Evolutionary conservation across 2,113 vertebrate genomes (phyloP).

Genomic region (Xiphias gladius): DNA sequence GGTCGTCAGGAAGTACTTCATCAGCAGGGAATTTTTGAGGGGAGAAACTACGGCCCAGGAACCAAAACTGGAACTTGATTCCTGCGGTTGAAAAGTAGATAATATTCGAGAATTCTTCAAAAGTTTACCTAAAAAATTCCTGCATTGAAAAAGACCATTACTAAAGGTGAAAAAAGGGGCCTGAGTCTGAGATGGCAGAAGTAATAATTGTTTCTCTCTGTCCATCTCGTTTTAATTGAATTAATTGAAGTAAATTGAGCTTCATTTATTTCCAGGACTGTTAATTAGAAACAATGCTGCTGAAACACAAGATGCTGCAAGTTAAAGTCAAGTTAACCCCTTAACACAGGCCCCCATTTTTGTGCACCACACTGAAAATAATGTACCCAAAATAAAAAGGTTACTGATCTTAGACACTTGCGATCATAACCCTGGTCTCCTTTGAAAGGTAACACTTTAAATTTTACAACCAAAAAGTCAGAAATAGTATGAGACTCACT

Average conservation of each 20-base stretch:
- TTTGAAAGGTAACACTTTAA: not conserved
- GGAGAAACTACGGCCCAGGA: not conserved
- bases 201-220: not conserved
- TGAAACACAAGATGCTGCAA: not conserved
- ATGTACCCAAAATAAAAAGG: not conserved
- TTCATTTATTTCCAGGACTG: not conserved
- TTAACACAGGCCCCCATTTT: too few species aligned
- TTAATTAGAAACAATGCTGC: not conserved
- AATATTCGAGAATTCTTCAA: not conserved
- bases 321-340: too few species aligned
- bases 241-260: not conserved
- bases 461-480: too few species aligned
- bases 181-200: not conserved
- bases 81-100: not conserved
- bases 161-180: not conserved
- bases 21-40: not conserved
- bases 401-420: not conserved
- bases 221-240: not conserved
- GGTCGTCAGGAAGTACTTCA: not conserved
- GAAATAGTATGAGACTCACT: too few species aligned
- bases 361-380: not conserved
- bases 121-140: not conserved
- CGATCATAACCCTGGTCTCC: not conserved
- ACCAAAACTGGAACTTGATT: slow-evolving; percentile 8
- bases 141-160: not conserved